phyloP scores from a whole-genome alignment of 2,888 invertebrate species.

The Cryptus viduatorius region DNA sequence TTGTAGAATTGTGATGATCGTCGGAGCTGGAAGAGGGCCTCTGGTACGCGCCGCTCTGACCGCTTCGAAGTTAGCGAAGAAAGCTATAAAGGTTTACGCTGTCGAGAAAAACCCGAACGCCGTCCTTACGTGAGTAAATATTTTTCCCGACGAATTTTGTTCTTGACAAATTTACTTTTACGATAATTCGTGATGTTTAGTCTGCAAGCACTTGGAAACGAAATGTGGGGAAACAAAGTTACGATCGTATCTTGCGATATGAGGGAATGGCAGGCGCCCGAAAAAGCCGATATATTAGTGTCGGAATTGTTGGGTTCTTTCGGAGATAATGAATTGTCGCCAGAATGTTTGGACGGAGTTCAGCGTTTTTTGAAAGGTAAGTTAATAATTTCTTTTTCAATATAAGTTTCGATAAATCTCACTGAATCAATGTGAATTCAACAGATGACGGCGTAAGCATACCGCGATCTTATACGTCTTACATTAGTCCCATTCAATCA shows the following conservation, averaged over 20 bases:
- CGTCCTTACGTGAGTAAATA: conserved; percentile 88
- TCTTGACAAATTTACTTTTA: neutral
- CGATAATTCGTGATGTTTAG: conserved; percentile 74
- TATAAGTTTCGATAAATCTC: conserved; percentile 10
- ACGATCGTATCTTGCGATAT: conserved; percentile 94
- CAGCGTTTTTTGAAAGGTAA: conserved; percentile 92
- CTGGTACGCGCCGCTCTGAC: conserved; percentile 95
- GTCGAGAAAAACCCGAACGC: conserved; percentile 99
- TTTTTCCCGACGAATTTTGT: neutral
- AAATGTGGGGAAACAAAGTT: conserved; percentile 92
- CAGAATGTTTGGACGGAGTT: conserved; percentile 98
- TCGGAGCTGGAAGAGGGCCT: conserved; percentile 98
- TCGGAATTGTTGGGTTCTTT: conserved; percentile 99
- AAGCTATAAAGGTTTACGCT: conserved; percentile 94
- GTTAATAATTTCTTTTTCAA: neutral
- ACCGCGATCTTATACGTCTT: conserved; percentile 95
- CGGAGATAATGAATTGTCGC: conserved; percentile 99
- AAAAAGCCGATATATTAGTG: conserved; percentile 97
- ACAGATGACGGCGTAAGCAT: conserved; percentile 95
- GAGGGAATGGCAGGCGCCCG: conserved; percentile 92
- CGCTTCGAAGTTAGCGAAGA: conserved; percentile 90
- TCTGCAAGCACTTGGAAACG: conserved; percentile 90
- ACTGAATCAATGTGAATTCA: conserved; percentile 57
- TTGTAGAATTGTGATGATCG: conserved; percentile 90
- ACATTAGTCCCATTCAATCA: conserved; percentile 96